Evolutionary conservation across 2,888 invertebrate species (phyloP).

Genomic region (Amblyjoppa proteus): DNA sequence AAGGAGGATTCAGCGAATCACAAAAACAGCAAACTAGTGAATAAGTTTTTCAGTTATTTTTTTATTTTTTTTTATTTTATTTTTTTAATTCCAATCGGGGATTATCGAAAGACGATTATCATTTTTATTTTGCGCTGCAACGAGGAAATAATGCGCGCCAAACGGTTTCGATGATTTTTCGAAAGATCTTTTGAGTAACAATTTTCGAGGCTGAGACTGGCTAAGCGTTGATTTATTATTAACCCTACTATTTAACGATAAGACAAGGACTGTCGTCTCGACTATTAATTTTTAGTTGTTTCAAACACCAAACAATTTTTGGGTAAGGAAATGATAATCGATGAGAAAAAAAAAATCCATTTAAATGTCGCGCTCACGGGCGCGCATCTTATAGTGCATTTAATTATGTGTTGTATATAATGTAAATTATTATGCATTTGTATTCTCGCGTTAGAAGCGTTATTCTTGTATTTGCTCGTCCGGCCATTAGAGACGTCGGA

Average conservation of each 20-base stretch:
- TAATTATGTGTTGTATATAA: conserved; percentile 83
- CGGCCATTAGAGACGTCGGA: conserved; percentile 57
- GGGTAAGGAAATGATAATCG: conserved; percentile 69
- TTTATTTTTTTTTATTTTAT: conserved; percentile 41
- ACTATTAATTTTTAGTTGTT: conserved; percentile 43
- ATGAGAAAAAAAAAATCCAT: conserved; percentile 52
- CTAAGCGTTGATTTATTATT: conserved; percentile 58
- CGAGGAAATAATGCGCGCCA: conserved; percentile 18
- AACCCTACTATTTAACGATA: conserved; percentile 48
- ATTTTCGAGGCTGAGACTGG: conserved; percentile 61
- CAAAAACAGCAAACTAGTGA: conserved; percentile 66
- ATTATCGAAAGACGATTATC: conserved; percentile 64
- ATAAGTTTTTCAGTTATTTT: conserved; percentile 50
- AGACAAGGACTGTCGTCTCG: conserved; percentile 2
- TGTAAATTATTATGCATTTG: conserved; percentile 83
- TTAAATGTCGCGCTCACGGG: conserved; percentile 50
- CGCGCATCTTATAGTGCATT: conserved; percentile 75
- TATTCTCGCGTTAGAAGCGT: conserved; percentile 76
- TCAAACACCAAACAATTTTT: conserved; percentile 54
- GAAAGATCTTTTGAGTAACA: conserved; percentile 16
- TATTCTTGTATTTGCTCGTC: conserved; percentile 71
- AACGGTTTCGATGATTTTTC: conserved; percentile 48
- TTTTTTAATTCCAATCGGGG: conserved; percentile 27
- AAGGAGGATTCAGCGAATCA: conserved; percentile 69
- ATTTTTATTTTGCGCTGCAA: conserved; percentile 58